Evolutionary conservation across 2,113 vertebrate genomes (phyloP).

Genomic region (Elachura formosa): DNA sequence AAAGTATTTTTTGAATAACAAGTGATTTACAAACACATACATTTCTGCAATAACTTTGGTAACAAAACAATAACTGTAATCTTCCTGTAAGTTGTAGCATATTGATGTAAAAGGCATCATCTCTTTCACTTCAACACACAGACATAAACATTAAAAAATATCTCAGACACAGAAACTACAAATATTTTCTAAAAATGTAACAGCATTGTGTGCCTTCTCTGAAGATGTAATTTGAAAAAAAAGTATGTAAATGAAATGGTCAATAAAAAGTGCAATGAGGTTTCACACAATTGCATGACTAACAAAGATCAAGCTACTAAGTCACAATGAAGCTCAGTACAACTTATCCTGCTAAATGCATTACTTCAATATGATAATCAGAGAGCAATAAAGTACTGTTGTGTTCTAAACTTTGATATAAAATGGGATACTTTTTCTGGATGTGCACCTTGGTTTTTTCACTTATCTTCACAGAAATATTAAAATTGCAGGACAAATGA

Average conservation of each 20-base stretch:
- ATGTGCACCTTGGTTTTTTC: not conserved
- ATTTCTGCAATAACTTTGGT: not conserved
- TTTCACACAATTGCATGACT: not conserved
- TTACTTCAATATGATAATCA: not conserved
- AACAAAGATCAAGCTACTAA: not conserved
- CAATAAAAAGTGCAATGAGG: not conserved
- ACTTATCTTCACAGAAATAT: not conserved
- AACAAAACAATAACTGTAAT: not conserved
- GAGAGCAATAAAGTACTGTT: not conserved
- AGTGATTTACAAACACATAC: not conserved
- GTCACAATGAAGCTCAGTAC: not conserved
- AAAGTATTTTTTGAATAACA: not conserved
- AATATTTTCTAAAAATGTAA: not conserved
- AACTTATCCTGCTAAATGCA: not conserved
- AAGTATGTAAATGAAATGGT: not conserved
- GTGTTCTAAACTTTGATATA: not conserved
- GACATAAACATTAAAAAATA: not conserved
- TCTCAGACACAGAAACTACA: not conserved
- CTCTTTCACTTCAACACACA: not conserved
- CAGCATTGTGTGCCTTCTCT: not conserved
- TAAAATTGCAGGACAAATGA: not conserved
- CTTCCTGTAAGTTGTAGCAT: not conserved
- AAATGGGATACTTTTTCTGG: not conserved
- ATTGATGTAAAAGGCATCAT: not conserved
- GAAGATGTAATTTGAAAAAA: not conserved